A percentile compares a stretch with the other conserved stretches of the same genome.
phyloP scores from a whole-genome alignment of 2,888 invertebrate species.

The Hyles lineata region DNA sequence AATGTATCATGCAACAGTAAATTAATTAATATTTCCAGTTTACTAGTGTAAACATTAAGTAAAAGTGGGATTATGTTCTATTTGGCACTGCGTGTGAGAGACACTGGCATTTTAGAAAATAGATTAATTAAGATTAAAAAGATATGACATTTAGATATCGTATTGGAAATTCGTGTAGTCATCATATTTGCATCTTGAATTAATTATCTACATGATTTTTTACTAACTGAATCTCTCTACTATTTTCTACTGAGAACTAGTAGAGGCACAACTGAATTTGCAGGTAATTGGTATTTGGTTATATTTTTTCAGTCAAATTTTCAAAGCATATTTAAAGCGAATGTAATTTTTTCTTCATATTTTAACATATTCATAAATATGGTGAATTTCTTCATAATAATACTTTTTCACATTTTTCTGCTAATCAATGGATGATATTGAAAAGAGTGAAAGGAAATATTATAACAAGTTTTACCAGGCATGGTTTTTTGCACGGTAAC shows the following conservation, averaged over 20 bases:
- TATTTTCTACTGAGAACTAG: background rate
- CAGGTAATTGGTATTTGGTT: background rate
- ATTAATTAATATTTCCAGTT: constrained; percentile 51
- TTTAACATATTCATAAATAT: background rate
- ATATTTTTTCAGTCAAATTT: background rate
- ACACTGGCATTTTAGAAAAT: constrained; percentile 1
- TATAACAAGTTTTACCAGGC: background rate
- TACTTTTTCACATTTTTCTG: background rate
- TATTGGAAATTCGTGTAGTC: background rate
- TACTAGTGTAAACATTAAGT: constrained; percentile 47
- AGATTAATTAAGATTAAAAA: constrained; percentile 14
- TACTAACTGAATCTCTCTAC: background rate
- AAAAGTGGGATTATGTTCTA: constrained; percentile 9
- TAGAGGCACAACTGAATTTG: background rate
- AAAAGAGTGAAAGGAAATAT: too few relatives aligned
- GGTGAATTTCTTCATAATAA: too few relatives aligned
- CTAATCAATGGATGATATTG: too few relatives aligned
- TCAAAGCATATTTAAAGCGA: background rate
- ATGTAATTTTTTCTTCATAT: background rate
- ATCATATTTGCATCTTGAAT: background rate
- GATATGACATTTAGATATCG: background rate
- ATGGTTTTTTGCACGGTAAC: background rate
- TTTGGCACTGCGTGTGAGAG: background rate
- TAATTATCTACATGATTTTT: background rate
- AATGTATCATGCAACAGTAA: constrained; percentile 75